A percentile compares a stretch with the other conserved stretches of the same genome.
Conservation (phyloP, 2,797 vertebrate species). For the Lepidocolaptes lacrymiger region DNA sequence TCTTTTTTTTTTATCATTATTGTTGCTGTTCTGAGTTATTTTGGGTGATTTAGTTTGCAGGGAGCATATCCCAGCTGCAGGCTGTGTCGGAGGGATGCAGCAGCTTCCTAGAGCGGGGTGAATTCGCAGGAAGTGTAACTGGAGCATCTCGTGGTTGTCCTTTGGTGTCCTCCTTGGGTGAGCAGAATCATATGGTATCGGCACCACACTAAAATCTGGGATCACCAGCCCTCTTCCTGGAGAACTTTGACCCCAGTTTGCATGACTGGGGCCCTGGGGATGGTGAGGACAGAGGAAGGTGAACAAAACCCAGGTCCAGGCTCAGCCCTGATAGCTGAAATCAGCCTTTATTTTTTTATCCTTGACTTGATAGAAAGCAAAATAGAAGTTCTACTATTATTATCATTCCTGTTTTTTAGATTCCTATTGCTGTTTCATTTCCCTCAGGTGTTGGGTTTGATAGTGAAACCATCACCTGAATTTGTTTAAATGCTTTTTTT, state of each 20-base stretch:
- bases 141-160: not conserved
- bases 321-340: not conserved
- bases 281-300: not conserved
- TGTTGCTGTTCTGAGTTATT: not conserved
- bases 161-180: not conserved
- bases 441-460: not conserved
- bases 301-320: not conserved
- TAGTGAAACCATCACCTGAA: not conserved
- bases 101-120: not conserved
- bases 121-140: not conserved
- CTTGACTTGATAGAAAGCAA: not conserved
- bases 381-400: not conserved
- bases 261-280: not conserved
- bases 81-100: not conserved
- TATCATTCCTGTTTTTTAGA: not conserved
- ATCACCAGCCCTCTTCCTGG: not conserved
- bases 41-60: not conserved
- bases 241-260: not conserved
- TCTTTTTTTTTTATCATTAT: no score
- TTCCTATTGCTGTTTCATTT: not conserved
- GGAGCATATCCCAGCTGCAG: not conserved
- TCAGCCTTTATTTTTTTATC: not conserved
- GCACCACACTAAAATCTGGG: accelerated
- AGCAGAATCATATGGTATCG: not conserved
- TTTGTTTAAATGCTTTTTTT: not conserved